Conservation (phyloP, 2,797 vertebrate species). For the Pipistrellus nathusii region DNA sequence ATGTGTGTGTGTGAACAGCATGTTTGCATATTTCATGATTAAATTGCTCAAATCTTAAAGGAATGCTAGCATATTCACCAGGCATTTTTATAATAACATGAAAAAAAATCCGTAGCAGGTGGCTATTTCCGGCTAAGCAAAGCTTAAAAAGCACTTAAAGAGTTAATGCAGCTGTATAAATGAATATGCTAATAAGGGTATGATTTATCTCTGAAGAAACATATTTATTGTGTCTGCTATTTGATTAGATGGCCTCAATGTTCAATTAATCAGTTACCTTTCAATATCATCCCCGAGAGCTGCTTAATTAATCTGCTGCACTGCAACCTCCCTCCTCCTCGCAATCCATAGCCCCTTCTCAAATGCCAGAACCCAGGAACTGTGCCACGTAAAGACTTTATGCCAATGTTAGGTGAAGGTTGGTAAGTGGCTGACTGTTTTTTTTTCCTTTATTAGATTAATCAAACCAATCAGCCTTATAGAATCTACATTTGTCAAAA, state of each 20-base stretch:
- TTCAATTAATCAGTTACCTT: conserved; percentile 88
- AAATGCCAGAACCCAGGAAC: conserved; percentile 84
- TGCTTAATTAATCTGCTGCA: conserved; percentile 86
- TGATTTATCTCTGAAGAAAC: conserved; percentile 84
- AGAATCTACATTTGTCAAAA: conserved; percentile 77
- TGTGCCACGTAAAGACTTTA: conserved; percentile 86
- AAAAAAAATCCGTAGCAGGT: conserved; percentile 20
- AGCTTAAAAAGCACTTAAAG: conserved; percentile 21
- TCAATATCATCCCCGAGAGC: conserved; percentile 84
- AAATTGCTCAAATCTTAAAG: conserved; percentile 19
- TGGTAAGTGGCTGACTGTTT: conserved; percentile 71
- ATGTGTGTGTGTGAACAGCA: neutral
- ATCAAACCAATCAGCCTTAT: conserved; percentile 82
- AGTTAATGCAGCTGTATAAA: conserved; percentile 77
- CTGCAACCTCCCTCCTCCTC: conserved; percentile 67
- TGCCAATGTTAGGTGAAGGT: conserved; percentile 86
- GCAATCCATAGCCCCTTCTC: conserved; percentile 16
- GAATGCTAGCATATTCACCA: neutral
- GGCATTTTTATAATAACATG: conserved; percentile 26
- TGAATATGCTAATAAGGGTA: conserved; percentile 83
- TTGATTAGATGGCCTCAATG: conserved; percentile 87
- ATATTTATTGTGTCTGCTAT: conserved; percentile 86
- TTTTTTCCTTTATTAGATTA: conserved; percentile 80
- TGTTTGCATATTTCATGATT: conserved; percentile 22
- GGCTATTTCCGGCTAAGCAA: conserved; percentile 17